Conservation (phyloP, 2,888 invertebrate genomes). For the Calliopum simillimum region DNA sequence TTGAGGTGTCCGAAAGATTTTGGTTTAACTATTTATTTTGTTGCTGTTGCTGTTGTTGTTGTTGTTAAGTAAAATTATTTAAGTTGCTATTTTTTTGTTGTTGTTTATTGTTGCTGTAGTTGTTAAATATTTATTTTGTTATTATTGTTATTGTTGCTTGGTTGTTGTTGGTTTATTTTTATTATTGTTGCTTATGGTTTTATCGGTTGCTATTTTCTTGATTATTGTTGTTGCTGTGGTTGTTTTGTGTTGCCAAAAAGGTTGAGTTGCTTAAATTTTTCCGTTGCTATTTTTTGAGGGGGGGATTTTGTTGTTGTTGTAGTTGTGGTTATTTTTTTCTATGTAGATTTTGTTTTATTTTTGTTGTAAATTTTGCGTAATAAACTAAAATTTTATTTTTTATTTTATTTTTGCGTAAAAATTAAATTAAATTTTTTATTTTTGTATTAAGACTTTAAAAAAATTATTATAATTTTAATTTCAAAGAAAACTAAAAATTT, state of each 20-base stretch:
- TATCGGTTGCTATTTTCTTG: conserved; percentile 34
- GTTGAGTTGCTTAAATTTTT: conserved; percentile 40
- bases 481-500: conserved; percentile 16
- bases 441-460: conserved; percentile 11
- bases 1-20: conserved; percentile 47
- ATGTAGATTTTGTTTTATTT: conserved; percentile 61
- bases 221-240: conserved; percentile 47
- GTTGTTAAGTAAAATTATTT: conserved; percentile 32
- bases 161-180: conserved; percentile 34
- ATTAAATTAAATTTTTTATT: conserved; percentile 40
- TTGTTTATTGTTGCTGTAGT: conserved; percentile 40
- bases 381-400: conserved; percentile 59
- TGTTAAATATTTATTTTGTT: conserved; percentile 10
- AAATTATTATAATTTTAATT: background rate
- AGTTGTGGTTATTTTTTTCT: conserved; percentile 59
- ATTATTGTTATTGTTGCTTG: conserved; percentile 40
- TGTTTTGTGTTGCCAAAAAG: conserved; percentile 36
- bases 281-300: conserved; percentile 33
- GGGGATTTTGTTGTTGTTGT: conserved; percentile 51
- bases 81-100: conserved; percentile 46
- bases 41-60: conserved; percentile 44
- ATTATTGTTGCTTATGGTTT: conserved; percentile 24
- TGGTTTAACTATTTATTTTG: conserved; percentile 44
- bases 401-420: conserved; percentile 49
- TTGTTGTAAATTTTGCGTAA: conserved; percentile 65